These are phyloP conservation scores for Lissocephala sabroskyi DNA, from an alignment of 2,888 invertebrate genomes.

Conservation along the genomic window DNA sequence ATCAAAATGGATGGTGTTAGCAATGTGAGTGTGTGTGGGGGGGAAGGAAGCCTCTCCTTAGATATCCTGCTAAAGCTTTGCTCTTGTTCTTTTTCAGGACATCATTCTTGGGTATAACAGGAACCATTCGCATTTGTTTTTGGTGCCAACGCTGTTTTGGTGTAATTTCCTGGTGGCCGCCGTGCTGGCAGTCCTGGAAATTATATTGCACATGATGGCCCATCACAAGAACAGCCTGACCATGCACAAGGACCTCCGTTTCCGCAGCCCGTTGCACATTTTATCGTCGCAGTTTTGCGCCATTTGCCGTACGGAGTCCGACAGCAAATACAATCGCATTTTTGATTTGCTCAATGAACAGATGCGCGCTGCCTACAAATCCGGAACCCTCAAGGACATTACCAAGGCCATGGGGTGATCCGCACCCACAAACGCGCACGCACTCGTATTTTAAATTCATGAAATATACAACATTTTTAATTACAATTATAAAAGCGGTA, in stretches of 20 bases:
- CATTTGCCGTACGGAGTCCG: slow-evolving; percentile 77
- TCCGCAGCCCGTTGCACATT: slow-evolving; percentile 80
- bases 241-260: slow-evolving; percentile 76
- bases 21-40: slow-evolving; percentile 55
- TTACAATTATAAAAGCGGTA: slow-evolving; percentile 32
- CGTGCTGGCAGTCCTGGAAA: slow-evolving; percentile 75
- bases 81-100: slow-evolving; percentile 45
- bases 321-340: slow-evolving; percentile 75
- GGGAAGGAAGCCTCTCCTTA: no score
- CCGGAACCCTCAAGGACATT: slow-evolving; percentile 64
- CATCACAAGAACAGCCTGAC: slow-evolving; percentile 79
- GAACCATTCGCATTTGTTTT: slow-evolving; percentile 74
- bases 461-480: slow-evolving; percentile 23
- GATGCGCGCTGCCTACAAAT: slow-evolving; percentile 72
- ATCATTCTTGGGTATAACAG: slow-evolving; percentile 69
- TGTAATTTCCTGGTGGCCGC: slow-evolving; percentile 75
- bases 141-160: slow-evolving; percentile 77
- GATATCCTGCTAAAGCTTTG: no score
- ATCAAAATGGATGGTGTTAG: slow-evolving; percentile 68
- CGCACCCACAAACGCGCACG: background rate
- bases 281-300: slow-evolving; percentile 81
- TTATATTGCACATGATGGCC: slow-evolving; percentile 78
- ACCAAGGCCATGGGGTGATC: slow-evolving; percentile 60
- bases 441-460: slow-evolving; percentile 15
- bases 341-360: slow-evolving; percentile 75